Percentiles rank a stretch among this genome's conserved stretches.
Evolutionary conservation across 64 coral and sea anemone species (phyloP).

Genomic region (Catalaphyllia jardinei): DNA sequence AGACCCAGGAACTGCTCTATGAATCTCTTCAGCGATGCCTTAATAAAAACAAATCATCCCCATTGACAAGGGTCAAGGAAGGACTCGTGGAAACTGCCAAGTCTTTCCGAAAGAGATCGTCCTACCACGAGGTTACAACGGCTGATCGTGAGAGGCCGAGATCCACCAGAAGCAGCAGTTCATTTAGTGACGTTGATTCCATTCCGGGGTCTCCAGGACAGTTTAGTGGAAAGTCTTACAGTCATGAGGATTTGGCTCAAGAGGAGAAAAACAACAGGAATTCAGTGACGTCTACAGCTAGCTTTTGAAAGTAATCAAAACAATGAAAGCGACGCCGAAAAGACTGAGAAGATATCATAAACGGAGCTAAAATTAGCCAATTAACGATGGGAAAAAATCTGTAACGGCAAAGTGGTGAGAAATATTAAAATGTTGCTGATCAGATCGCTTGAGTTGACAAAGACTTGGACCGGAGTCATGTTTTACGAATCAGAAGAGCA

Average conservation of each 20-base stretch:
- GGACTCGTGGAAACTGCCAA: slow-evolving; percentile 59
- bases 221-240: background rate
- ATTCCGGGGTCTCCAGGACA: background rate
- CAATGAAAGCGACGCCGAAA: background rate
- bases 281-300: slow-evolving; percentile 14
- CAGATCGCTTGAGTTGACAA: too few relatives aligned
- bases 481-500: too few relatives aligned
- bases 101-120: slow-evolving; percentile 40
- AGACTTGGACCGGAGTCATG: too few relatives aligned
- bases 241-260: slow-evolving; percentile 17
- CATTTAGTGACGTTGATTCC: background rate
- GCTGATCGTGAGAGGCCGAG: slow-evolving; percentile 6
- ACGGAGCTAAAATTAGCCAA: too few relatives aligned
- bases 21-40: slow-evolving; percentile 25
- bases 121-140: background rate
- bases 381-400: too few relatives aligned
- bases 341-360: background rate
- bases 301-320: background rate
- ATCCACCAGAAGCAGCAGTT: background rate
- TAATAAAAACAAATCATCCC: slow-evolving; percentile 35
- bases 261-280: background rate
- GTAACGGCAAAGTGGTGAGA: too few relatives aligned
- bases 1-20: slow-evolving; percentile 47
- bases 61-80: slow-evolving; percentile 48
- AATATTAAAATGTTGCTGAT: too few relatives aligned